Evolutionary conservation across 2,113 vertebrate species (phyloP), one percentile per base, ranked within the genome.

Genomic region (Pseudopipra pipra): DNA sequence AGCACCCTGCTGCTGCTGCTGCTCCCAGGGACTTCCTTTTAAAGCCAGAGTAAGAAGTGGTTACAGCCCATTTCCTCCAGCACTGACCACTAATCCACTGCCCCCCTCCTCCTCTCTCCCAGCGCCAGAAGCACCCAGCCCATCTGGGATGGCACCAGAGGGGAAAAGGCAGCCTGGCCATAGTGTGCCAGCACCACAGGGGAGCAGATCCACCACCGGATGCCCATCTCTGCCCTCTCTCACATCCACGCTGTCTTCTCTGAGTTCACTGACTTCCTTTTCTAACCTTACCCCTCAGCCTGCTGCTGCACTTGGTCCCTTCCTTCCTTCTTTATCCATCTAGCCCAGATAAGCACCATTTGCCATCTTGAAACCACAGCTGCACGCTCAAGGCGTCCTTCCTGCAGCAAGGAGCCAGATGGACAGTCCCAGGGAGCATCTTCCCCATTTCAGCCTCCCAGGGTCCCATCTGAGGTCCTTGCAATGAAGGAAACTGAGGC

Each of bases 271-370:
- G 18, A 73, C 56, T 95, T 90, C 79, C 93, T 88, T 96, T 73
- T 90, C 93, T 68, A 31, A 35, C 71, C 75, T 55, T 20, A 9
- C 62, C 78, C 89, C 1, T 28, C 91, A 10, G 13, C 47, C 74
- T 59, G 55, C 90, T 44, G 68, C 81, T 55, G 51, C 52, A 63
- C 66, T 78, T 17, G 44, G 56, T 83, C 58, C 86, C 17, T 95
- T 90, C 94, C 90, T 90, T 95, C 90, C 83, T 55, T 68, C 93
- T 93, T 90, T 27, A 79, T 44, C 93, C 71, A 35, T 55, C n/a
- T 4, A 66, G 74, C 82, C 74, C 21, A 0, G 0, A 43, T 23
- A 39, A 91, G 20, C 61, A 62, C 35, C 78, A 18, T 46, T 55
- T 33, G 46, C 47, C 83, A 65, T 71, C 75, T 59, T 0, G 0